These are phyloP conservation scores for Chionomys nivalis DNA, from an alignment of 2,113 vertebrate genomes.

Conservation along the genomic window DNA sequence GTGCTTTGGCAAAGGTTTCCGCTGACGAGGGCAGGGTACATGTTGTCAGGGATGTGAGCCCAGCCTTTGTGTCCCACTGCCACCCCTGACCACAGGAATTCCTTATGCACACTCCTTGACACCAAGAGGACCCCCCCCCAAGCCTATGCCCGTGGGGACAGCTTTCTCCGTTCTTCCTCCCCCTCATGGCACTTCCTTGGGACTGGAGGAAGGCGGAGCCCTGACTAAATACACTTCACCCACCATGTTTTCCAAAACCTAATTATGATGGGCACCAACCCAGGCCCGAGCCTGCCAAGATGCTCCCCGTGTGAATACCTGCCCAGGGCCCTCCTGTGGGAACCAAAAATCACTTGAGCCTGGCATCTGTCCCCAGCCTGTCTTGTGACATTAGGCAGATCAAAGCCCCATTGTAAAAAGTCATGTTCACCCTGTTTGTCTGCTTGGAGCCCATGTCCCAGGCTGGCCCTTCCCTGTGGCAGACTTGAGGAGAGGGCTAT, in stretches of 20 bases:
- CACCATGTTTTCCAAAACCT: slow-evolving; percentile 40
- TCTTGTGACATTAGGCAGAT: slow-evolving; percentile 72
- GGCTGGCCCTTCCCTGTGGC: neutral
- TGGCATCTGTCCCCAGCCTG: slow-evolving; percentile 52
- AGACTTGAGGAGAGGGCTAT: neutral
- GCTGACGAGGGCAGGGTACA: neutral
- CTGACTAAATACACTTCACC: neutral
- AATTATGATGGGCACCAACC: slow-evolving; percentile 30
- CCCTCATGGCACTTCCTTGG: neutral
- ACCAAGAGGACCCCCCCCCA: neutral
- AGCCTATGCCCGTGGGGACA: fast-evolving
- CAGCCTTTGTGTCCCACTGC: slow-evolving; percentile 34
- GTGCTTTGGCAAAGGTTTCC: slow-evolving; percentile 33
- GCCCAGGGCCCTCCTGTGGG: slow-evolving; percentile 65
- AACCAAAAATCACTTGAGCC: slow-evolving; percentile 62
- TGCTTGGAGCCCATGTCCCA: slow-evolving; percentile 48
- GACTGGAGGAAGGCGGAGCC: neutral
- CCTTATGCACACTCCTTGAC: neutral
- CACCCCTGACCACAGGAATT: slow-evolving; percentile 65
- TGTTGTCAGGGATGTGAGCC: slow-evolving; percentile 34
- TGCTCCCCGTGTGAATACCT: neutral
- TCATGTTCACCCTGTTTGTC: slow-evolving; percentile 58
- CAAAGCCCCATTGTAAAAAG: slow-evolving; percentile 70
- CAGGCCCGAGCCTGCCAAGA: slow-evolving; percentile 26
- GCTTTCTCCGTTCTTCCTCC: neutral